Evolutionary conservation across 2,888 invertebrate species (phyloP).

Genomic region (Dryadula phaetusa): DNA sequence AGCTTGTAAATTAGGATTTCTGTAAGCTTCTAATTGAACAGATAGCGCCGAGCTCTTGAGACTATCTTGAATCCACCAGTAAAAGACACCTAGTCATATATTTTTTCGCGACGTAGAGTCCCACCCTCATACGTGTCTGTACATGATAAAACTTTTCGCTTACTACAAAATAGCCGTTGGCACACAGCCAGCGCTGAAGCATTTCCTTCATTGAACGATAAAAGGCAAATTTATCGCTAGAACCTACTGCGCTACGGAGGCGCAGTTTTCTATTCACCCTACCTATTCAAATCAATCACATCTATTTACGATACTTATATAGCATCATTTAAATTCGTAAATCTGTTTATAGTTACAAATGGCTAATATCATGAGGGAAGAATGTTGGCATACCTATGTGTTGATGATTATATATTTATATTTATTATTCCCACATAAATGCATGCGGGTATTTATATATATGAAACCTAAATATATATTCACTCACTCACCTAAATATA

Average conservation of each 20-base stretch:
- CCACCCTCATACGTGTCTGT: slow-evolving; percentile 10
- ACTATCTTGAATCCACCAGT: not conserved
- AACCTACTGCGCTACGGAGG: slow-evolving; percentile 24
- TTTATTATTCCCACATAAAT: no score
- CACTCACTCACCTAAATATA: no score
- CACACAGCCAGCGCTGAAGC: slow-evolving; percentile 24
- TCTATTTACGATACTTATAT: not conserved
- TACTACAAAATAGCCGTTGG: slow-evolving; percentile 29
- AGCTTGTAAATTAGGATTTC: not conserved
- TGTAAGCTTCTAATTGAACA: not conserved
- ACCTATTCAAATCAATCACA: slow-evolving; percentile 10
- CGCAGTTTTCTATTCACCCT: slow-evolving; percentile 24
- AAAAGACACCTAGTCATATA: not conserved
- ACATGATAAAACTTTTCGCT: slow-evolving; percentile 16
- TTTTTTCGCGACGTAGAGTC: not conserved
- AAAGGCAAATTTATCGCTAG: slow-evolving; percentile 36
- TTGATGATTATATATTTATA: no score
- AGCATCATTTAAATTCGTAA: not conserved
- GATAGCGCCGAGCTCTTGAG: not conserved
- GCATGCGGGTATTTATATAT: no score
- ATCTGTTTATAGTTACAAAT: no score
- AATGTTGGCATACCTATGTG: no score
- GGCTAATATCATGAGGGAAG: no score
- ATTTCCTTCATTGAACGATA: slow-evolving; percentile 36
- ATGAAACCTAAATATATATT: no score